These are phyloP conservation scores for Rhadinocentrus ornatus DNA, from an alignment of 2,797 vertebrate species.

Conservation along the genomic window DNA sequence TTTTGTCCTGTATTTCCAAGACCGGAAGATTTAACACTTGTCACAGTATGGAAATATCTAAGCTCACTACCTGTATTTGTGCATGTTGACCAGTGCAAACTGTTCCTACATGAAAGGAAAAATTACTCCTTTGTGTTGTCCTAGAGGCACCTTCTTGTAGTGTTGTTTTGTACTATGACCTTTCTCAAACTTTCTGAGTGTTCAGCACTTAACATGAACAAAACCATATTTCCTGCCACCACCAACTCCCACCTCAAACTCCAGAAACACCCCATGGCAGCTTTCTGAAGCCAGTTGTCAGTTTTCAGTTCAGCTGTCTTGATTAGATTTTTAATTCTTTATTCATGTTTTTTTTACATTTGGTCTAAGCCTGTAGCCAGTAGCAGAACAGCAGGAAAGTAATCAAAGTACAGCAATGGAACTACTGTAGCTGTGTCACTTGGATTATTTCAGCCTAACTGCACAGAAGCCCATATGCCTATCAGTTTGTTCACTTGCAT, in stretches of 20 bases:
- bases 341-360: conserved; percentile 6
- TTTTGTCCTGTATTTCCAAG: conserved; percentile 2
- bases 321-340: conserved; percentile 16
- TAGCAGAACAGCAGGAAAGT: background rate
- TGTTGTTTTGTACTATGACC: conserved; percentile 60
- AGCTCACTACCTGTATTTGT: background rate
- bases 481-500: conserved; percentile 48
- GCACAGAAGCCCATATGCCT: conserved; percentile 33
- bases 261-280: conserved; percentile 28
- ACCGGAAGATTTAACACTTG: conserved; percentile 14
- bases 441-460: conserved; percentile 35
- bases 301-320: conserved; percentile 23
- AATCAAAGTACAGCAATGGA: conserved; percentile 9
- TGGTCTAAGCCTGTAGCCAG: conserved; percentile 2
- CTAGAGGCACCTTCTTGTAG: conserved; percentile 36
- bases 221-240: conserved; percentile 64
- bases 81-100: background rate
- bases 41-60: background rate
- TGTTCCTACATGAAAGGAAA: conserved; percentile 19
- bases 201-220: conserved; percentile 67
- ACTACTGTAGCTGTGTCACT: conserved; percentile 32
- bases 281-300: conserved; percentile 23
- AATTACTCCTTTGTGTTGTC: conserved; percentile 28
- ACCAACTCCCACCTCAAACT: conserved; percentile 33
- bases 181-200: conserved; percentile 50